Evolutionary conservation across 2,797 vertebrate genomes (phyloP), one percentile per base, ranked within the genome.

Genomic region (Mormyrops attenuatus): DNA sequence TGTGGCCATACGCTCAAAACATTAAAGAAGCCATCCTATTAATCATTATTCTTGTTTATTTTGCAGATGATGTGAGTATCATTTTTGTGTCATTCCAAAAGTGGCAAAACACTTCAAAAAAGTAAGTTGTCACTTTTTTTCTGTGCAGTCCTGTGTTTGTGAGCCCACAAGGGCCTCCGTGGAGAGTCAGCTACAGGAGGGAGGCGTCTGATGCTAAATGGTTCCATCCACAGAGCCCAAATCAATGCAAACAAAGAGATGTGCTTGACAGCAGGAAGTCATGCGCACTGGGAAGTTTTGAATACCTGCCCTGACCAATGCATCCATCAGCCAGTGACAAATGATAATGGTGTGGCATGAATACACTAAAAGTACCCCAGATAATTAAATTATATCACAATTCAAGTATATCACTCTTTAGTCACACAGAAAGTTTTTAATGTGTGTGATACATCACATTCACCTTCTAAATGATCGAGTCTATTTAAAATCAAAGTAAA

Each of bases 1-100:
- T 13, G 66, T 49, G 30, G 89, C 30, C 30, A 52, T 53, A 52
- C 57, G n/a, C 34, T 4, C 22, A 20, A 57, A 90, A 55, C 82
- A 30, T 44, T 6, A 80, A 80, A 80, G 30, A 66, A 53, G 41
- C 15, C 52, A 13, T 52, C 34, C 30, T 50, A 55, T 80, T 88
- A 55, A 90, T 22, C 15, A 50, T n/a, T 82, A 82, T 57, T 90
- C 50, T 22, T 73, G 66, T 44, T 60, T 34, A 77, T 55, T 91
- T 90, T 92, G 92, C 91, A 87, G 92, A 92, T 92, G 92, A 93
- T 91, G 92, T 90, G 92, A 92, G 93, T 94, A 93, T 90, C 11
- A n/a, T 89, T 49, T 63, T 85, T 26, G 30, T 63, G 47, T 86
- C 38, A 11, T n/a, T 47, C 66, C 3, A 44, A 89, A 44, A 49